These are phyloP conservation scores for Salvelinus sp. DNA, from an alignment of 2,113 vertebrate species.

Conservation along the genomic window DNA sequence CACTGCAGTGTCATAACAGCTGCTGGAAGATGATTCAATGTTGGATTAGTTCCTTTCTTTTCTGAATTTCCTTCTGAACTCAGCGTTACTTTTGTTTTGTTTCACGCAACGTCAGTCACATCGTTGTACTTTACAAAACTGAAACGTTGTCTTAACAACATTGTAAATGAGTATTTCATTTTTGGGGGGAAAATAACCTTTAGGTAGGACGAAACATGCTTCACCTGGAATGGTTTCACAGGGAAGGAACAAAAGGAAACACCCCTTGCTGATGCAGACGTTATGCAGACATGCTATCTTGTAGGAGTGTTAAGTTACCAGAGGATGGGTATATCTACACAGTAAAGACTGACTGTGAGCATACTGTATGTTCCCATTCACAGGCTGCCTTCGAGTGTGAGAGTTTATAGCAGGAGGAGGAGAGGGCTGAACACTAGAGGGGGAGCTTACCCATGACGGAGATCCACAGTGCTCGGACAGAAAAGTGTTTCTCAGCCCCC, in stretches of 20 bases:
- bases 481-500: slow-evolving; percentile 74
- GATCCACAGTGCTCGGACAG: slow-evolving; percentile 64
- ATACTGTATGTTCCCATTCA: background rate
- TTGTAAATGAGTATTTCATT: no score
- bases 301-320: background rate
- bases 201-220: no score
- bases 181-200: no score
- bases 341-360: background rate
- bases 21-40: no score
- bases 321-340: background rate
- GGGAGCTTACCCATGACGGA: slow-evolving; percentile 89
- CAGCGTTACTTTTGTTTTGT: no score
- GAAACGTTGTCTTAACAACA: no score
- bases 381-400: background rate
- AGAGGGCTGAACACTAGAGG: slow-evolving; percentile 95
- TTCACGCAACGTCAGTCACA: no score
- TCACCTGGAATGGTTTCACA: no score
- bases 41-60: background rate
- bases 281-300: no score
- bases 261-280: no score
- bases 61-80: background rate
- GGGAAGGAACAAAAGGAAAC: no score
- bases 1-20: background rate
- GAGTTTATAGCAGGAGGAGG: slow-evolving; percentile 32
- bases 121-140: no score